Evolutionary conservation across 2,113 vertebrate genomes (phyloP), one percentile per base, ranked within the genome.

Genomic region (Maccullochella peelii): DNA sequence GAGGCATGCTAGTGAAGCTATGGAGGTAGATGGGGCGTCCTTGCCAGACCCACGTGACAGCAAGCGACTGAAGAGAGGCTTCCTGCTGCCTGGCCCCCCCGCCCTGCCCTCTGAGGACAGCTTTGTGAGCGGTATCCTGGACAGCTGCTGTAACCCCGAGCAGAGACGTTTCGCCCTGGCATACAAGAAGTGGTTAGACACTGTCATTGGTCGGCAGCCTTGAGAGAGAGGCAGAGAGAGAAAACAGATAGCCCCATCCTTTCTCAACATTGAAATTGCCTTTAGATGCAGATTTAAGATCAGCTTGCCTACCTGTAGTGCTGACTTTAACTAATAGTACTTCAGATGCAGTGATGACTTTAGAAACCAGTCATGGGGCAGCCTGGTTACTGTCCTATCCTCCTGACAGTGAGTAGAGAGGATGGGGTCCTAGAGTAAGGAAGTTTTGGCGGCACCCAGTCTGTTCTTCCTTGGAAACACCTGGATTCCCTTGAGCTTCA

Each of bases 121-220:
- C 55, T 99, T 99, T 82, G 92, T 98, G 18, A 95, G 95, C 80
- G 80, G 93, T 58, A 78, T 97, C 47, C 89, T 99, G 85, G 95
- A 96, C 59, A 89, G 90, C 57, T 97, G 97, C 83, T 94, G 94
- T 69, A 95, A 95, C 65, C 90, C 78, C 0, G 97, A 98, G 87
- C 97, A 99, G 94, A 96, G 94, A 91, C 95, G 96, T 79, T 99
- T 98, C 87, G 98, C 97, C 70, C 90, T 93, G 77, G 96, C 97
- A 21, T 99, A 99, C 86, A 96, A 91, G 78, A 99, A 97, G 93
- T 99, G 98, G 98, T 94, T 99, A 84, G 95, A 97, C 82, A 96
- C 95, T 0, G 95, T 98, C 73, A 91, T 97, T 83, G 95, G 93
- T 94, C 96, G 96, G 71, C 97, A 95, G 96, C 91, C 85, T 36